These are phyloP conservation scores for Pissodes strobi DNA, from an alignment of 1,140 invertebrate genomes.

Conservation along the genomic window DNA sequence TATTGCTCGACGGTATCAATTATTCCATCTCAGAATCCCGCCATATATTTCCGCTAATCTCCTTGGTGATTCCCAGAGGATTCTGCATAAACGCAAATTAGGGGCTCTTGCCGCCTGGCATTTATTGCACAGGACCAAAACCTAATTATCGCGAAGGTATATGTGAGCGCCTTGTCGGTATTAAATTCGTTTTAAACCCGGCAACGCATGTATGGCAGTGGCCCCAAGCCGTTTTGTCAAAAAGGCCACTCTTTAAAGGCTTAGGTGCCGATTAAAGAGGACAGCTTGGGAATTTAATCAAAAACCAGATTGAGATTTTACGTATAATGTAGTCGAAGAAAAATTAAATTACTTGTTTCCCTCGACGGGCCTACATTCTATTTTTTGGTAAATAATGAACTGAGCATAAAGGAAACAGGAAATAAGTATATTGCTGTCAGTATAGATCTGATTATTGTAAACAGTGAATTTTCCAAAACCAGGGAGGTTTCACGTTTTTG, in stretches of 20 bases:
- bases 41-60: too few relatives aligned
- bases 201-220: slow-evolving; percentile 1
- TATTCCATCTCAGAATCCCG: too few relatives aligned
- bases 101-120: neutral
- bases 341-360: slow-evolving; percentile 12
- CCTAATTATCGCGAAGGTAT: slow-evolving; percentile 5
- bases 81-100: slow-evolving; percentile 4
- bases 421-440: too few relatives aligned
- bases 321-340: neutral
- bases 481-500: too few relatives aligned
- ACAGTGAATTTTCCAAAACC: too few relatives aligned
- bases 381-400: too few relatives aligned
- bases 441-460: too few relatives aligned
- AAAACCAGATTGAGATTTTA: slow-evolving; percentile 9
- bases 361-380: too few relatives aligned
- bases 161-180: slow-evolving; percentile 5
- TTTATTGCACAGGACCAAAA: slow-evolving; percentile 2
- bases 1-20: too few relatives aligned
- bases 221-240: slow-evolving; percentile 8
- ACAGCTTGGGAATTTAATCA: slow-evolving; percentile 9
- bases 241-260: slow-evolving; percentile 10
- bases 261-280: slow-evolving; percentile 7
- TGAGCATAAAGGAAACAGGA: too few relatives aligned
- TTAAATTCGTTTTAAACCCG: slow-evolving; percentile 10
- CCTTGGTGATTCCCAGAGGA: neutral